Evolutionary conservation across 2,797 vertebrate species (phyloP), one percentile per base, ranked within the genome.

Genomic region (Lepus oiostolus): DNA sequence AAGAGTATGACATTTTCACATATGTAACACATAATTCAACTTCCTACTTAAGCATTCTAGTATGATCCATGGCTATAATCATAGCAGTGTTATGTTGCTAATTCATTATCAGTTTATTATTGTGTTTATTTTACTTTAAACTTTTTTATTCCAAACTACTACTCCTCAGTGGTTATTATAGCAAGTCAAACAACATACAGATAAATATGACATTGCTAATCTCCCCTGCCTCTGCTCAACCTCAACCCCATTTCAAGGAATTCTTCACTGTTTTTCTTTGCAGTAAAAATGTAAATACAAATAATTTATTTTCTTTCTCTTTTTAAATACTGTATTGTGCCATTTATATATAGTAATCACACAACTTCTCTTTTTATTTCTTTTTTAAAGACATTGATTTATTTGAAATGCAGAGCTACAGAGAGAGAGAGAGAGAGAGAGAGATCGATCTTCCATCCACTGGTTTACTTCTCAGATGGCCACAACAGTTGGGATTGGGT

Each of bases 1-100:
- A 71, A 71, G 63, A 85, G 14, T 60, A 47, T 81, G 90, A 65
- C 17, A 60, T 77, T 79, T 92, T 86, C 58, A 86, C 13, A 14
- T 32, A 7, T 30, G 22, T 19, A 35, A 30, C 14, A 85, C 81
- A 63, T 17, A 76, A 65, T 58, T 71, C 28, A 63, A 0, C 4
- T 32, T 42, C 16, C 24, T 47, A 8, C 30, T 72, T 72, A 22
- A 74, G n/a, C 13, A 28, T 32, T 80, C 24, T 42, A 24, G 7
- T 11, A 3, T 35, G 50, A 30, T 52, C 22, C 67, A 74, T 32
- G 10, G 42, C 8, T 80, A 30, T 19, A 74, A 7, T 21, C 13
- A 11, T 26, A 63, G 28, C 24, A 47, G 12, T 16, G 7, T n/a
- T 52, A 28, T 52, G 5, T 83, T 72, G 35, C 60, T 72, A 24